Base-by-base conservation (phyloP, 1,140 invertebrate species). In the Ectropis grisescens region DNA sequence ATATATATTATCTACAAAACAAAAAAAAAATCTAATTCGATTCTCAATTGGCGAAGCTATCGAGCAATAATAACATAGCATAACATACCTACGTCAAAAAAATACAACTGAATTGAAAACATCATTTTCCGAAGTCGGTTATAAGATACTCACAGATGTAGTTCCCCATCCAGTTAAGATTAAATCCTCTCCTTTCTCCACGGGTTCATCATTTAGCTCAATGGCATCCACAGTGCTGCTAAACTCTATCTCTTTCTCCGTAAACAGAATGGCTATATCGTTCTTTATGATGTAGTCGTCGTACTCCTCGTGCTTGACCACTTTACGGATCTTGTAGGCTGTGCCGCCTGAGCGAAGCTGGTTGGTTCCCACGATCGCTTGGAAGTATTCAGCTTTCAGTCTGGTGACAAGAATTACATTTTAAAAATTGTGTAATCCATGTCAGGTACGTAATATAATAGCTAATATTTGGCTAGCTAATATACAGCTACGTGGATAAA, bases 301-400 rank as follows among this genome's bases (percentile, higher is more conserved):
- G 26, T 81, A 84, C 0, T 64, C 36, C 31, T 72, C 56, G 22
- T 84, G 82, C 11, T 45, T 35, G 0, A 82, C 69, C 0, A 82
- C 53, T 32, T 75, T 74, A 2, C 70, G 58, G 26, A 80, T 62
- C 12, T 22, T 28, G 39, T 72, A 82, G 11, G 48, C 28, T 10
- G 40, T 59, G 5, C 81, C 82, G 2, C 62, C 66, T 1, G 58
- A 13, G 7, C 59, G 51, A 0, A 83, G 64, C 9, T 79, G 66
- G 47, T 82, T 82, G 0, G 75, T 82, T 11, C 82, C 82, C 0
- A 76, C 79, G 2, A 82, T 62, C 0, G 79, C 78, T 56, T 62
- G 41, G 19, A 78, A 56, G 46, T 61, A 69, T 15, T 64, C 26
- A 1, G 84, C 71, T 29, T 71, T 74, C 14, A 61, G 28, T 35